phyloP scores from a whole-genome alignment of 2,888 invertebrate species.

The Acleris holmiana region DNA sequence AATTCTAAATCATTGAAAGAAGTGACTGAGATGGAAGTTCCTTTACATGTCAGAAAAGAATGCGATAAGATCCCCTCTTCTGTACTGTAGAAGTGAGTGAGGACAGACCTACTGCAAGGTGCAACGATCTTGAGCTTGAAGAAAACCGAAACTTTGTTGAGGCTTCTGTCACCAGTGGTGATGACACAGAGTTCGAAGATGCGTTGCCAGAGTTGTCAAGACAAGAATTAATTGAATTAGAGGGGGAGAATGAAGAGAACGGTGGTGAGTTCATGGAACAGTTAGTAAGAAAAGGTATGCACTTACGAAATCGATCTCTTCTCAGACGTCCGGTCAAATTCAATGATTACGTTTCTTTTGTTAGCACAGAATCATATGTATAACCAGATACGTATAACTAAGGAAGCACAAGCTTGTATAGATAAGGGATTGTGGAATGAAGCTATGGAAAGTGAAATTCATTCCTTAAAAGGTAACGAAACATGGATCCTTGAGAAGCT shows the following conservation, averaged over 20 bases:
- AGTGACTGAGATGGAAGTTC: conserved; percentile 1
- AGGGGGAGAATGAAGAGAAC: conserved; percentile 3
- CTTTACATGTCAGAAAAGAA: too few species aligned
- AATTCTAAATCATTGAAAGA: background rate
- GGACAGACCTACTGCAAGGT: too few species aligned
- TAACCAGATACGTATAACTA: background rate
- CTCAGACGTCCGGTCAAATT: conserved; percentile 1
- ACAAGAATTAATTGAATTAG: background rate
- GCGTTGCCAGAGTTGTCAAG: background rate
- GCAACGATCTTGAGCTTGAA: background rate
- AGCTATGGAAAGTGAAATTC: background rate
- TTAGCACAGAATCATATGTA: background rate
- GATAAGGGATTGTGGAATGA: background rate
- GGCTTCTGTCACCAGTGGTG: background rate
- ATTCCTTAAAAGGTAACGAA: background rate
- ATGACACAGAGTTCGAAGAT: background rate
- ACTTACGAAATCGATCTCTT: conserved; percentile 1
- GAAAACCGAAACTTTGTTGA: background rate
- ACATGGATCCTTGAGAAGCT: background rate
- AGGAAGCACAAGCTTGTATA: background rate
- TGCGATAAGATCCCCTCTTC: too few species aligned
- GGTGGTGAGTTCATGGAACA: background rate
- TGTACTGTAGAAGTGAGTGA: too few species aligned
- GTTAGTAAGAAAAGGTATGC: background rate
- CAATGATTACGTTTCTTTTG: background rate